These are phyloP conservation scores for Tribolium castaneum DNA, from an alignment of 1,140 invertebrate genomes.

Conservation along the genomic window DNA sequence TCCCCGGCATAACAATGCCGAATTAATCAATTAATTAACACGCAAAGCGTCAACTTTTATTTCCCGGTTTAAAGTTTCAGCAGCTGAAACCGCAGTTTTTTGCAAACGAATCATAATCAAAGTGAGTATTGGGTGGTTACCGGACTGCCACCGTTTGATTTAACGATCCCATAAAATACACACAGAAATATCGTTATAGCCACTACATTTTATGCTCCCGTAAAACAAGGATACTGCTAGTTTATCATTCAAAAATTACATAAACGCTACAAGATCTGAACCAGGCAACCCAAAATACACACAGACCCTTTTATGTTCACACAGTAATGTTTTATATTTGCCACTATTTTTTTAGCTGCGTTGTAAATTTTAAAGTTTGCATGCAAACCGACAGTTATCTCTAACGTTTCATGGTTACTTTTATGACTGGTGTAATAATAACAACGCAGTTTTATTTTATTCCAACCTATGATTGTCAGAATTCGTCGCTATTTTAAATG, in stretches of 20 bases:
- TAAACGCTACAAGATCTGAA: not conserved
- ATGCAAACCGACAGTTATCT: slow-evolving; percentile 18
- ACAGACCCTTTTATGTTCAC: not conserved
- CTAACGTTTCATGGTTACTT: slow-evolving; percentile 1
- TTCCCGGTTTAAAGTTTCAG: not conserved
- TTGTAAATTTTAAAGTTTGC: slow-evolving; percentile 24
- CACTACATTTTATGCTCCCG: slow-evolving; percentile 40
- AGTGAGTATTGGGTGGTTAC: slow-evolving; percentile 9
- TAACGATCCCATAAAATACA: slow-evolving; percentile 45
- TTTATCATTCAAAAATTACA: not conserved
- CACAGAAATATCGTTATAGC: slow-evolving; percentile 20
- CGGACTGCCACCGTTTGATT: slow-evolving; percentile 42
- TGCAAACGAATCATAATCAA: slow-evolving; percentile 1
- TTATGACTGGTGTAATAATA: slow-evolving; percentile 9
- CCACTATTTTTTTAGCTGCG: slow-evolving; percentile 1
- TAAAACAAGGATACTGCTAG: slow-evolving; percentile 5
- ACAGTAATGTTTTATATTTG: not conserved
- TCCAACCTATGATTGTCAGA: not conserved
- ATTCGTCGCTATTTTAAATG: not conserved
- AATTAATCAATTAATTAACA: not conserved
- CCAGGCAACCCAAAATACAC: not conserved
- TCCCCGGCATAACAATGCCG: not conserved
- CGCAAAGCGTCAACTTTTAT: not conserved
- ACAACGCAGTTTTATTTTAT: slow-evolving; percentile 11
- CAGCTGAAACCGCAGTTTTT: not conserved